Conservation (phyloP, 2,113 vertebrate species). For the Serilophus lunatus region DNA sequence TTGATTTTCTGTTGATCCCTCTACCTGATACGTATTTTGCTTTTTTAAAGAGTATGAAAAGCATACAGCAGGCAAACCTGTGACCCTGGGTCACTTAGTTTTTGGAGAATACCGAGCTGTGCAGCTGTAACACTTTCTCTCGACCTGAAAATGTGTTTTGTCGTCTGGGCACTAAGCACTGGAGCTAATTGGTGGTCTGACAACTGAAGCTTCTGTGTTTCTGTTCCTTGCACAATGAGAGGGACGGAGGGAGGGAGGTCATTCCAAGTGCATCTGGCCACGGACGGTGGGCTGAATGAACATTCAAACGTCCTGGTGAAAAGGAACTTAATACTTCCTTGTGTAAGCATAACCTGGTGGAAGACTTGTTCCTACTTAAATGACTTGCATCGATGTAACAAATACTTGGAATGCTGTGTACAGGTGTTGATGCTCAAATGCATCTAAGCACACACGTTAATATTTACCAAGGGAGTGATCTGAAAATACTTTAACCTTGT, state of each 20-base stretch:
- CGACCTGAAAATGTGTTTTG: conserved; percentile 36
- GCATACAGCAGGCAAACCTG: not conserved
- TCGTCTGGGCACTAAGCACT: conserved; percentile 37
- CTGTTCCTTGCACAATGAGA: not conserved
- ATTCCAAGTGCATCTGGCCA: not conserved
- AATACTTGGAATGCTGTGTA: not conserved
- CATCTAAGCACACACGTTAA: not conserved
- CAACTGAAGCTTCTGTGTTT: not conserved
- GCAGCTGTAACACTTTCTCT: conserved; percentile 48
- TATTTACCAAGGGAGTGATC: not conserved
- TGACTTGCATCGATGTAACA: not conserved
- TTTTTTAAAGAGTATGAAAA: not conserved
- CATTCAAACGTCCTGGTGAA: not conserved
- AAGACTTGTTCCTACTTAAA: not conserved
- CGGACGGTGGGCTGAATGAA: not conserved
- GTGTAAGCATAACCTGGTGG: not conserved
- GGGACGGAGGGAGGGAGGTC: not conserved
- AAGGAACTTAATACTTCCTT: not conserved
- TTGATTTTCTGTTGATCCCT: not conserved
- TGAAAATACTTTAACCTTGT: not conserved
- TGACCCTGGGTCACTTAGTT: not conserved
- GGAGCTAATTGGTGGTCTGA: conserved; percentile 1
- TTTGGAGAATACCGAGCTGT: conserved; percentile 36
- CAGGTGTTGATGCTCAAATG: not conserved
- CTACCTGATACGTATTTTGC: not conserved